Conservation (phyloP, 2,113 vertebrate species). For the Lanius ludovicianus region DNA sequence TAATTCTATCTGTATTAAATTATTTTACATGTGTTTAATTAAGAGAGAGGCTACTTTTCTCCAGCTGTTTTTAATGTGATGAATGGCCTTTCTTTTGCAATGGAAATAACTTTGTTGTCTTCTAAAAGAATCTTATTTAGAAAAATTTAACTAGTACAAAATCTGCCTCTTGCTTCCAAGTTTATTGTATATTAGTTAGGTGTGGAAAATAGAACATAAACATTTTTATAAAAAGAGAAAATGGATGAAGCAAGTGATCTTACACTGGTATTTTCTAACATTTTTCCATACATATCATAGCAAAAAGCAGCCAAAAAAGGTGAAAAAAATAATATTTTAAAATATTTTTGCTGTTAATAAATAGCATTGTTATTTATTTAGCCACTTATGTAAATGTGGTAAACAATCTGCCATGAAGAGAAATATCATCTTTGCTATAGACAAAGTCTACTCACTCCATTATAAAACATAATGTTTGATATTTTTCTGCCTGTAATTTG, state of each 20-base stretch:
- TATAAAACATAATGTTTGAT: background rate
- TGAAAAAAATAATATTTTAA: background rate
- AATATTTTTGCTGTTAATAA: background rate
- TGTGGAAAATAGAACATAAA: background rate
- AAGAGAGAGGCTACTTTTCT: background rate
- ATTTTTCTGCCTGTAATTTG: background rate
- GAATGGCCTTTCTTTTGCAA: background rate
- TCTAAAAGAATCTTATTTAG: background rate
- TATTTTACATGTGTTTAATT: constrained; percentile 3
- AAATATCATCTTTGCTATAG: background rate
- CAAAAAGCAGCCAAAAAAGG: background rate
- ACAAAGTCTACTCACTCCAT: background rate
- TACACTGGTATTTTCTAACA: background rate
- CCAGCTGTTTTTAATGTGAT: background rate
- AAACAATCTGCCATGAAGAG: background rate
- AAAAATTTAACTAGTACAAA: background rate
- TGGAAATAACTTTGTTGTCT: background rate
- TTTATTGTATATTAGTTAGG: background rate
- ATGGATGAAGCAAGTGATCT: background rate
- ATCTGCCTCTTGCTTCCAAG: background rate
- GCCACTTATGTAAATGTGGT: background rate
- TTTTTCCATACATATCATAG: background rate
- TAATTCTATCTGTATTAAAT: background rate
- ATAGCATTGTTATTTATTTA: background rate
- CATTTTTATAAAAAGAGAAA: background rate